Evolutionary conservation across 2,888 invertebrate species (phyloP).

Genomic region (Drosophila kanekoi): DNA sequence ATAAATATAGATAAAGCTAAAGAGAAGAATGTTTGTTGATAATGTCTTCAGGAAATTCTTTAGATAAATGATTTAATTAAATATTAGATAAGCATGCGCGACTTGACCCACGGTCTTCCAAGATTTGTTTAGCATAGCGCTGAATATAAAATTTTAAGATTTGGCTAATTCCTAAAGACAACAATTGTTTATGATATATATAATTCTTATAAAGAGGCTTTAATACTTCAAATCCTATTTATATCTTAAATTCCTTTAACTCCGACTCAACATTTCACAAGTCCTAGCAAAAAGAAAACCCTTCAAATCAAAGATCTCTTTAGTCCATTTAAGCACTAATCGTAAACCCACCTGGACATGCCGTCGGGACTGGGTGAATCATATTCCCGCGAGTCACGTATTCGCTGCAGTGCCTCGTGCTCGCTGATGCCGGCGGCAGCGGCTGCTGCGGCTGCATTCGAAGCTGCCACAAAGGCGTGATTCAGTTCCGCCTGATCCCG

Average conservation of each 20-base stretch:
- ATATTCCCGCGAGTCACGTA: conserved; percentile 84
- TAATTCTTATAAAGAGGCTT: too few species aligned
- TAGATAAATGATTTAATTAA: too few species aligned
- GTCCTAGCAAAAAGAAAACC: background rate
- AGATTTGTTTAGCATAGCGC: background rate
- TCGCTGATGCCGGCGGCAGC: conserved; percentile 78
- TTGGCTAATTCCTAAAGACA: background rate
- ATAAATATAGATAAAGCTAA: too few species aligned
- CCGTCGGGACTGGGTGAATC: conserved; percentile 85
- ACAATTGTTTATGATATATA: background rate
- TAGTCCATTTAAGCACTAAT: too few species aligned
- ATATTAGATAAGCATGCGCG: too few species aligned
- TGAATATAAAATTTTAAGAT: too few species aligned
- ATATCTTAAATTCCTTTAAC: too few species aligned
- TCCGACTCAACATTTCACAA: background rate
- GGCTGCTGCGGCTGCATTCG: conserved; percentile 72
- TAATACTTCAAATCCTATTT: too few species aligned
- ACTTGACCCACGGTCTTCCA: background rate
- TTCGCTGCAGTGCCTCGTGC: conserved; percentile 84
- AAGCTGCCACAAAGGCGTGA: conserved; percentile 73
- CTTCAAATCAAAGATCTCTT: too few species aligned
- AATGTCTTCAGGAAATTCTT: too few species aligned
- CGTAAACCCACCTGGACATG: conserved; percentile 83
- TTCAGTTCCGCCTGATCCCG: conserved; percentile 76
- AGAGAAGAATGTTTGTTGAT: too few species aligned